These are phyloP conservation scores for Daubentonia madagascariensis DNA, from an alignment of 2,113 vertebrate species.

Conservation along the genomic window DNA sequence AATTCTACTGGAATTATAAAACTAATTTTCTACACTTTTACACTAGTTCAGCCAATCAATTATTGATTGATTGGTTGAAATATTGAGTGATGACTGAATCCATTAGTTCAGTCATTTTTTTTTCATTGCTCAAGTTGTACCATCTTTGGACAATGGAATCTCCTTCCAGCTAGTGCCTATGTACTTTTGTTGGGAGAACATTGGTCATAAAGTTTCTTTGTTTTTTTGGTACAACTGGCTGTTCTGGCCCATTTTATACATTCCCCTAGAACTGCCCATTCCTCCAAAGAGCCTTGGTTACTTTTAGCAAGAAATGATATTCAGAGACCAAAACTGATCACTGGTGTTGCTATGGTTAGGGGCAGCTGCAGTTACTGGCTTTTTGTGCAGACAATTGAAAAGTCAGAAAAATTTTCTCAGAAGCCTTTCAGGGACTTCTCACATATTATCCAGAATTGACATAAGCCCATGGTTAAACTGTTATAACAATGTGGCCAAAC, in stretches of 20 bases:
- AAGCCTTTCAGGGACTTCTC: neutral
- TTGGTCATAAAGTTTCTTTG: no score
- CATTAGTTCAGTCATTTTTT: no score
- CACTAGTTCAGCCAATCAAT: no score
- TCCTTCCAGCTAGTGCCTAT: no score
- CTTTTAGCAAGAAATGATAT: neutral
- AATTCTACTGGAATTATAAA: neutral
- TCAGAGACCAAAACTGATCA: neutral
- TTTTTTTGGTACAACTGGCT: neutral
- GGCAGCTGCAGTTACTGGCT: neutral
- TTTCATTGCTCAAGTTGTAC: no score
- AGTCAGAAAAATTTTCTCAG: neutral
- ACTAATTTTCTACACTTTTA: no score
- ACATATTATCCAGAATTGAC: neutral
- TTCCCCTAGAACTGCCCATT: neutral
- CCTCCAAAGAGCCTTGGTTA: neutral
- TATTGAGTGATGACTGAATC: no score
- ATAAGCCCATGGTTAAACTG: neutral
- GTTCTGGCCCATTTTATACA: neutral
- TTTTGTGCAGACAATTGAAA: neutral
- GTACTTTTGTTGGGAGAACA: no score
- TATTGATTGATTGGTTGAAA: no score
- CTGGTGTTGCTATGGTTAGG: neutral
- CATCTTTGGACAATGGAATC: no score
- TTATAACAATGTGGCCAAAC: neutral